Evolutionary conservation across 2,797 vertebrate genomes (phyloP).

Genomic region (Knipowitschia caucasica): DNA sequence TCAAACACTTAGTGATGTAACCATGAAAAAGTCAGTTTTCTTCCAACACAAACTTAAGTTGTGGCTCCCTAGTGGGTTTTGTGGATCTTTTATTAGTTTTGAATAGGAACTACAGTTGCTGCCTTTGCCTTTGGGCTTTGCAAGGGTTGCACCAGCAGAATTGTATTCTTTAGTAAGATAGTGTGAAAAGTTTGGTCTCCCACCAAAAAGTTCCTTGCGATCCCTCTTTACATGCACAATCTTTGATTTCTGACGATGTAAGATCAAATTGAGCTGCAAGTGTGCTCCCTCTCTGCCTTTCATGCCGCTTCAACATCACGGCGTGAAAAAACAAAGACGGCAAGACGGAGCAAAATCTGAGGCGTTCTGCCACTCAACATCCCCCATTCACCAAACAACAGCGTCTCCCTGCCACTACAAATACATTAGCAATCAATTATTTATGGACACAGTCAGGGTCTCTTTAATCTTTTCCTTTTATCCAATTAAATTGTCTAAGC

Average conservation of each 20-base stretch:
- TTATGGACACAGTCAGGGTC: conserved; percentile 77
- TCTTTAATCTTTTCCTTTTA: conserved; percentile 85
- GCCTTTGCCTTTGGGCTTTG: conserved; percentile 66
- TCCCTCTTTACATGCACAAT: conserved; percentile 73
- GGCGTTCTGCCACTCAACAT: conserved; percentile 76
- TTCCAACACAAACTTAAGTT: conserved; percentile 54
- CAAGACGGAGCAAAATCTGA: conserved; percentile 73
- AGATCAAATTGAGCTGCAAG: conserved; percentile 80
- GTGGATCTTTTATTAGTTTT: conserved; percentile 71
- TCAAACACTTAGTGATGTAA: conserved; percentile 38
- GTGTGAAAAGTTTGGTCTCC: conserved; percentile 75
- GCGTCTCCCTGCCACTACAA: conserved; percentile 76
- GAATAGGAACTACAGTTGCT: conserved; percentile 51
- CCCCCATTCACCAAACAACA: conserved; percentile 75
- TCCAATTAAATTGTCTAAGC: conserved; percentile 83
- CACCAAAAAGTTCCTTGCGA: conserved; percentile 67
- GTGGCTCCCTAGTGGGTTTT: conserved; percentile 65
- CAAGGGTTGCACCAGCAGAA: conserved; percentile 69
- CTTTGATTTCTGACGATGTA: conserved; percentile 80
- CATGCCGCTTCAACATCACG: conserved; percentile 73
- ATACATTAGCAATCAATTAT: conserved; percentile 85
- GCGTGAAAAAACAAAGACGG: conserved; percentile 74
- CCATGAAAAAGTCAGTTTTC: conserved; percentile 50
- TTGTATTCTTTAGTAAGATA: conserved; percentile 63
- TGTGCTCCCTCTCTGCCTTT: conserved; percentile 73